These are phyloP conservation scores for Labrus mixtus DNA, from an alignment of 2,113 vertebrate species.

Conservation along the genomic window DNA sequence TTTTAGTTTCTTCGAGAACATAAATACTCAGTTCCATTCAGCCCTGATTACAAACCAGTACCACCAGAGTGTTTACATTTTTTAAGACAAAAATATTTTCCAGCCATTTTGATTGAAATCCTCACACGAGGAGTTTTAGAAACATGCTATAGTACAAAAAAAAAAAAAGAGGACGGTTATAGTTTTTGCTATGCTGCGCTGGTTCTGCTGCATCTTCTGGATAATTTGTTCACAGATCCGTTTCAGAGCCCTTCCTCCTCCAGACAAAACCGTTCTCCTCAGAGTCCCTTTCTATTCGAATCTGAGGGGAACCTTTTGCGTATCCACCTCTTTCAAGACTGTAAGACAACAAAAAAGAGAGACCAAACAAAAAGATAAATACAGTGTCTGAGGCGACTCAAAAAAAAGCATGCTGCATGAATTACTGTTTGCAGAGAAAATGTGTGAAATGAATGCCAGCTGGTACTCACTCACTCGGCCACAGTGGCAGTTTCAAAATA, in stretches of 20 bases:
- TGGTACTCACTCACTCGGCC: conserved; percentile 86
- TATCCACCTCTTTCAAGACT: conserved; percentile 88
- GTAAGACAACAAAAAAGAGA: conserved; percentile 9
- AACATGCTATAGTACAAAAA: conserved; percentile 39
- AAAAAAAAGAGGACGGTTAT: conserved; percentile 17
- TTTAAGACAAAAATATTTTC: conserved; percentile 42
- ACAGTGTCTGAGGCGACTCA: not conserved
- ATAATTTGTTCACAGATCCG: conserved; percentile 84
- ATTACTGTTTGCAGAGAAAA: not conserved
- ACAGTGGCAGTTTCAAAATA: conserved; percentile 84
- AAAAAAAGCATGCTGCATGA: not conserved
- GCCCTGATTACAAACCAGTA: conserved; percentile 37
- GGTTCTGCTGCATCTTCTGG: conserved; percentile 18
- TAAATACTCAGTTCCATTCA: not conserved
- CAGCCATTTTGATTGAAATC: conserved; percentile 46
- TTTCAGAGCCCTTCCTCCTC: conserved; percentile 89
- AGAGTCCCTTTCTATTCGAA: conserved; percentile 86
- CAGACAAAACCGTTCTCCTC: conserved; percentile 85
- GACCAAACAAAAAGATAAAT: not conserved
- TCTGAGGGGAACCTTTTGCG: conserved; percentile 88
- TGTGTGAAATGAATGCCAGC: not conserved
- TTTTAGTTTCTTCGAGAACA: conserved; percentile 33
- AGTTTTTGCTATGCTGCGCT: conserved; percentile 3
- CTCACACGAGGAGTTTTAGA: conserved; percentile 3
- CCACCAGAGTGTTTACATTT: conserved; percentile 26